phyloP scores from a whole-genome alignment of 2,797 vertebrate genomes.

The Anabacerthia variegaticeps region DNA sequence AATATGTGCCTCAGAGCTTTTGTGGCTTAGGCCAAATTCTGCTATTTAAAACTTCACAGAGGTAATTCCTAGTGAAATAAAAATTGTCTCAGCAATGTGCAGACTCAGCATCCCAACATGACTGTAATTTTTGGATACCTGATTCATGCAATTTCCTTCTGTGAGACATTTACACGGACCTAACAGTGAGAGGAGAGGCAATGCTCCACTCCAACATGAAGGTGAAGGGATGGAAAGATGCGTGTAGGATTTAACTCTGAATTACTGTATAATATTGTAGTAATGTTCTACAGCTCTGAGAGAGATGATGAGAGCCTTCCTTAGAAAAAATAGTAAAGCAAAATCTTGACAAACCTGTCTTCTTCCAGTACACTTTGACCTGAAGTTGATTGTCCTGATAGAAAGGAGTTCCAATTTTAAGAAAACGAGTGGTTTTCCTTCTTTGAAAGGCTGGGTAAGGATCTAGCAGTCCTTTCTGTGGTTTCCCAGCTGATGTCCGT shows the following conservation, averaged over 20 bases:
- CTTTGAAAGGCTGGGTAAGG: conserved; percentile 74
- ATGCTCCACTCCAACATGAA: background rate
- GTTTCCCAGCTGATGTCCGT: conserved; percentile 43
- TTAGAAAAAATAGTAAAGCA: background rate
- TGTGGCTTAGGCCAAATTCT: background rate
- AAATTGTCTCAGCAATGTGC: background rate
- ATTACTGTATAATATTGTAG: background rate
- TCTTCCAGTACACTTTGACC: conserved; percentile 95
- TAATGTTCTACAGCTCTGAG: background rate
- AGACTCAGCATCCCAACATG: background rate
- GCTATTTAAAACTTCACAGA: background rate
- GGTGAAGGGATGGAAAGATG: background rate
- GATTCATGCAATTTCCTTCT: background rate
- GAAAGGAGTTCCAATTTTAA: conserved; percentile 91
- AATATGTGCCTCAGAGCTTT: background rate
- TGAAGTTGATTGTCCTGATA: conserved; percentile 92
- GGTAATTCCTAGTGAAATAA: background rate
- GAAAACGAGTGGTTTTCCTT: conserved; percentile 79
- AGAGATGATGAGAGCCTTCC: background rate
- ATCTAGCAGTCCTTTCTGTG: conserved; percentile 47
- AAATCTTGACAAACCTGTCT: conserved; percentile 78
- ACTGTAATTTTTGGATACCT: background rate
- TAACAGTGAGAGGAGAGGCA: background rate
- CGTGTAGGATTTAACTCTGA: background rate
- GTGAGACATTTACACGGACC: background rate